Base-by-base conservation (phyloP, 1,140 invertebrate species). In the Conus betulinus region DNA sequence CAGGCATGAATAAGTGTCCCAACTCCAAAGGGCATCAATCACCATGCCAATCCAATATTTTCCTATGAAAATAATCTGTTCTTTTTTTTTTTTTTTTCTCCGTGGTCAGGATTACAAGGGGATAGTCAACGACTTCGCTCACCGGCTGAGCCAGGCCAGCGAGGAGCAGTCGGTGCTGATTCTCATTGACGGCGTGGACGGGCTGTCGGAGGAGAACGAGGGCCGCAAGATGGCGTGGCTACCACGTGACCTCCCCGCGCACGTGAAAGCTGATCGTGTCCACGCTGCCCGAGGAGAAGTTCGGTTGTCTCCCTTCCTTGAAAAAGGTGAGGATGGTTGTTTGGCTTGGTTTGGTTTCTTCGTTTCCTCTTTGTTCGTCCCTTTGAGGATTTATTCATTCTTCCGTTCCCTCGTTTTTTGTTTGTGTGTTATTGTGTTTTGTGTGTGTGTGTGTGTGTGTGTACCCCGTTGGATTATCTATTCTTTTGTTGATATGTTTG, bases 191-290 rank as follows among this genome's bases (percentile, higher is more conserved):
- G 93, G 93, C 7, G 85, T 94, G 7, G 94, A 95, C 85, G 91
- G 93, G 57, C 89, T 95, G 15, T 85, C 92, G 93, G 93, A 93
- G 87, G 93, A 94, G 74, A 90, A 94, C 79, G 90, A 93, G 55
- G 94, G 93, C 11, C 88, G 93, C 67, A 94, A 93, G 67, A 87
- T 95, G 79, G 76, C 87, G 53, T 95, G 95, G 95, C 86, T 95
- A 20, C 94, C 94, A 25, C 93, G 91, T 79, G 89, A 93, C 52
- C 90, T 95, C 13, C 94, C 94, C 11, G 60, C 86, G 11, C 89
- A 95, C 88, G 94, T 94, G 11, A 91, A 93, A n/a, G n/a, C n/a
- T n/a, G n/a, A n/a, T n/a, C 63, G 97, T 99, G 3, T 95, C 95
- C 39, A 94, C 94, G 15, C 89, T 93, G 57, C 93, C 94, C 20